A percentile compares a stretch with the other conserved stretches of the same genome.
Evolutionary conservation across 30 jellyfish, hydroid and myxozoan species (phyloP).

Genomic region (Aurelia aurita complex sp. Pacific): DNA sequence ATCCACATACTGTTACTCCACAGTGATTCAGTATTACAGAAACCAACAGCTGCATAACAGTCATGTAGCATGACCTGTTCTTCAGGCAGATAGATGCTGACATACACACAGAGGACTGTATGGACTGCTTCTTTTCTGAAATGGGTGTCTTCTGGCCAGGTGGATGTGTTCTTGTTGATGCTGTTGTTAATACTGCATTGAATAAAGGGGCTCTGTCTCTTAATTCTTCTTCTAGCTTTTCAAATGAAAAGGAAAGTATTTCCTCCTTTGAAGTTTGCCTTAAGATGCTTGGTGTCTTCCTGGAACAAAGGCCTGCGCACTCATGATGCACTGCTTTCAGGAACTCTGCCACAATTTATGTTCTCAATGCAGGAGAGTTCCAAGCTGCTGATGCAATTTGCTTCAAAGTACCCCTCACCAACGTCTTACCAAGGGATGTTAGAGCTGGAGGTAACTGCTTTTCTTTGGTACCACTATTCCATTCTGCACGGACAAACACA

Average conservation of each 20-base stretch:
- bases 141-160: slow-evolving; percentile 10
- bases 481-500: slow-evolving; percentile 31
- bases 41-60: slow-evolving; percentile 5
- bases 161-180: slow-evolving; percentile 18
- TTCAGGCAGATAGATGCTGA: slow-evolving; percentile 2
- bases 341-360: slow-evolving; percentile 28
- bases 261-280: slow-evolving; percentile 40
- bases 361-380: slow-evolving; percentile 19
- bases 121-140: slow-evolving; percentile 19
- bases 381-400: slow-evolving; percentile 42
- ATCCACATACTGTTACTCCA: background rate
- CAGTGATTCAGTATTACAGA: slow-evolving; percentile 1
- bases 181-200: slow-evolving; percentile 16
- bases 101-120: slow-evolving; percentile 3
- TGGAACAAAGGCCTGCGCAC: slow-evolving; percentile 22
- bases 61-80: slow-evolving; percentile 2
- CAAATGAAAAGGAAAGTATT: slow-evolving; percentile 3
- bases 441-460: slow-evolving; percentile 29
- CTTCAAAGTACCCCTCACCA: slow-evolving; percentile 36
- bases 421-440: slow-evolving; percentile 33
- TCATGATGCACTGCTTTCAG: slow-evolving; percentile 34
- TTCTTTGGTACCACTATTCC: slow-evolving; percentile 36
- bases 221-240: slow-evolving; percentile 23
- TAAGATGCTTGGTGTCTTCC: slow-evolving; percentile 22
- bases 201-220: slow-evolving; percentile 32